A percentile compares a stretch with the other conserved stretches of the same genome.
These are phyloP conservation scores for Tetrao urogallus DNA, from an alignment of 2,113 vertebrate species.

Conservation along the genomic window DNA sequence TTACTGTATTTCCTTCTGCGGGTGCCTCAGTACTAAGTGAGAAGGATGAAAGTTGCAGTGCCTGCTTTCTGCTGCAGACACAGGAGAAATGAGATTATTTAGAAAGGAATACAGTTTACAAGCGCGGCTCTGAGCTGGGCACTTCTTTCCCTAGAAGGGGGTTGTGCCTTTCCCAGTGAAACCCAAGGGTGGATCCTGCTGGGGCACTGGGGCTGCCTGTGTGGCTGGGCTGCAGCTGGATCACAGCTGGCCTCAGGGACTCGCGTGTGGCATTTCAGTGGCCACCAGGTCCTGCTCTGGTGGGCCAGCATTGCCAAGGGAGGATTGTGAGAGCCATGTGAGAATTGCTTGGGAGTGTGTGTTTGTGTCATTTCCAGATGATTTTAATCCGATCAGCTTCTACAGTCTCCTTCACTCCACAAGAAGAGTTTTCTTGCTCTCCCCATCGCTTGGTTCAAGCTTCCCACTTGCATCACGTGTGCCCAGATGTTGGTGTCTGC, in stretches of 20 bases:
- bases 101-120: not conserved
- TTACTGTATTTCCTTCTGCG: not conserved
- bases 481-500: not conserved
- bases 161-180: rapidly evolving
- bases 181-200: not conserved
- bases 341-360: rapidly evolving
- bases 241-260: not conserved
- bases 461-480: rapidly evolving
- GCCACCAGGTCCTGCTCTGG: not conserved
- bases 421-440: not conserved
- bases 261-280: rapidly evolving
- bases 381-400: not conserved
- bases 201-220: not conserved
- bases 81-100: not conserved
- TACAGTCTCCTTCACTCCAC: not conserved
- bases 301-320: rapidly evolving
- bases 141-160: not conserved
- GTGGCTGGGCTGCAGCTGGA: not conserved
- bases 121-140: not conserved
- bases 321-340: not conserved
- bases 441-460: rapidly evolving
- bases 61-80: not conserved
- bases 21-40: not conserved
- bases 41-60: not conserved
- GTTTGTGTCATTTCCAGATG: rapidly evolving